Conservation (phyloP, 2,797 vertebrate genomes). For the Sphenopsis melanotis region DNA sequence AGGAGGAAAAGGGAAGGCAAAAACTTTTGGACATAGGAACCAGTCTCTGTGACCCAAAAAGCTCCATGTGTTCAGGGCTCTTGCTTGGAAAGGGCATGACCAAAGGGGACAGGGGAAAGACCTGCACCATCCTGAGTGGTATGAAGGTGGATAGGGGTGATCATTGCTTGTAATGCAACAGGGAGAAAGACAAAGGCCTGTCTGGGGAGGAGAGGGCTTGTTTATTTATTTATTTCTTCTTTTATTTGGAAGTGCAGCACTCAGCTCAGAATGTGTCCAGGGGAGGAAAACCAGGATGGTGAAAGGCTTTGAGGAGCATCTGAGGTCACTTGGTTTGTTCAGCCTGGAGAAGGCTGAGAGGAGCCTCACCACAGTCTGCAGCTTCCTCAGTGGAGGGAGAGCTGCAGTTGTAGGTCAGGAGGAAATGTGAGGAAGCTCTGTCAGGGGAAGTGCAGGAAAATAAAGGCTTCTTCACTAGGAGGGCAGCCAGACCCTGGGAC, state of each 20-base stretch:
- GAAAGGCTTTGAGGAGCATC: accelerated
- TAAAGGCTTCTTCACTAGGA: background rate
- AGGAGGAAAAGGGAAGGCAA: background rate
- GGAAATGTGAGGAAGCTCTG: background rate
- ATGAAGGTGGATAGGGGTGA: background rate
- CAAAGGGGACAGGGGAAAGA: background rate
- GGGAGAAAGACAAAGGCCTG: background rate
- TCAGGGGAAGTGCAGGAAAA: background rate
- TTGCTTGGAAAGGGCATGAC: background rate
- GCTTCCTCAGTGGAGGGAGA: background rate
- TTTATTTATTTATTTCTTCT: background rate
- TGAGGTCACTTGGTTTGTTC: background rate
- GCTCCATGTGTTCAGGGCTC: accelerated
- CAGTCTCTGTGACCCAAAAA: background rate
- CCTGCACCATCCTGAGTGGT: background rate
- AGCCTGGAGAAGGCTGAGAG: background rate
- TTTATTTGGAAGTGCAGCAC: background rate
- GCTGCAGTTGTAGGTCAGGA: background rate
- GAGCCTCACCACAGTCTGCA: background rate
- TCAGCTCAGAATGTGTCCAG: background rate
- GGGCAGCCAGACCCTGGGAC: background rate
- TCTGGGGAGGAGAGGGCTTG: background rate
- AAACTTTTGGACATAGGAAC: background rate
- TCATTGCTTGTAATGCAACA: accelerated
- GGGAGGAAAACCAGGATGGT: background rate